Percentiles rank a stretch among this genome's conserved stretches.
These are phyloP conservation scores for Chlorodrepanis virens DNA, from an alignment of 2,113 vertebrate species.

Conservation along the genomic window DNA sequence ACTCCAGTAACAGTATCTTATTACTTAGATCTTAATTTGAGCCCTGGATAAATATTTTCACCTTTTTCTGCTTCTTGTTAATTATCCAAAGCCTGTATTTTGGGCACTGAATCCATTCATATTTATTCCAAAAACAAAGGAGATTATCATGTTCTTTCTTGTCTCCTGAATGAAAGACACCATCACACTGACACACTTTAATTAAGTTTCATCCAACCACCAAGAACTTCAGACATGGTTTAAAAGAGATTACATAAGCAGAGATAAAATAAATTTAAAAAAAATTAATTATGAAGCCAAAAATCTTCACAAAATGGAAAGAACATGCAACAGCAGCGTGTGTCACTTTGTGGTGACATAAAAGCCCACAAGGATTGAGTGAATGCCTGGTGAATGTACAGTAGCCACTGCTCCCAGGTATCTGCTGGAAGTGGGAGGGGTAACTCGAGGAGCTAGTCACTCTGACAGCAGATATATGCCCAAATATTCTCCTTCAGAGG, in stretches of 20 bases:
- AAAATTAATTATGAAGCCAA: background rate
- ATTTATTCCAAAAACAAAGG: background rate
- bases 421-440: background rate
- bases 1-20: background rate
- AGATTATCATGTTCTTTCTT: background rate
- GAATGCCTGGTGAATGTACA: background rate
- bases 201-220: background rate
- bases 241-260: background rate
- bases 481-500: background rate
- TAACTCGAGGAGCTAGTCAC: accelerated
- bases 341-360: background rate
- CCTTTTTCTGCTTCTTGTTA: background rate
- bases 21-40: background rate
- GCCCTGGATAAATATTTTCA: background rate
- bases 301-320: background rate
- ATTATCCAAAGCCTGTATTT: background rate
- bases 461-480: background rate
- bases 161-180: background rate
- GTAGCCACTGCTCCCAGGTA: background rate
- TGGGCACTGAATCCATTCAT: background rate
- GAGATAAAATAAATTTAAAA: background rate
- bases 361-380: background rate
- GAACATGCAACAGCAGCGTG: background rate
- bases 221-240: background rate
- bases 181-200: background rate